Conservation (phyloP, 2,113 vertebrate species). For the Haemorhous mexicanus region DNA sequence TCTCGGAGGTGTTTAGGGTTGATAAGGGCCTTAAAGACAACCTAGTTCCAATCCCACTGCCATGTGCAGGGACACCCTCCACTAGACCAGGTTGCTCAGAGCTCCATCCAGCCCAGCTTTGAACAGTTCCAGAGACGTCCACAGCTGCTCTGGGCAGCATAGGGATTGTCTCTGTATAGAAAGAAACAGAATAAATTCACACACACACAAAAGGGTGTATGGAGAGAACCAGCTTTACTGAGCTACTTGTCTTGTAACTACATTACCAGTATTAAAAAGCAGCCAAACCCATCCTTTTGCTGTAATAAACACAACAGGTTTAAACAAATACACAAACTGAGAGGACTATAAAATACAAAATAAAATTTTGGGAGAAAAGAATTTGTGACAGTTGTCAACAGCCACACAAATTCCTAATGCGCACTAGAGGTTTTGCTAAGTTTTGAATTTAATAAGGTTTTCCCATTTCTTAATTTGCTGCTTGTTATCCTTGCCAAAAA, state of each 20-base stretch:
- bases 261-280: not conserved
- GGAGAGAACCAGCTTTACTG: not conserved
- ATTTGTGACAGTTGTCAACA: not conserved
- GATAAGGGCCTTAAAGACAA: not conserved
- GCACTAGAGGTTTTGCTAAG: not conserved
- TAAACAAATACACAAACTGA: not conserved
- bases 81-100: not conserved
- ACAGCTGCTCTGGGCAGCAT: not conserved
- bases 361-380: not conserved
- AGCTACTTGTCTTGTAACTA: not conserved
- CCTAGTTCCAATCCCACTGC: not conserved
- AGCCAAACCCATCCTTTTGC: not conserved
- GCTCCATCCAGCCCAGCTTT: not conserved
- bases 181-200: not conserved
- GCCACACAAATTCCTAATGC: not conserved
- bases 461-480: not conserved
- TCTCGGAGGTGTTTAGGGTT: not conserved
- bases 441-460: not conserved
- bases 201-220: not conserved
- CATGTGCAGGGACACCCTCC: not conserved
- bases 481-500: not conserved
- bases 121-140: not conserved
- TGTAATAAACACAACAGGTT: not conserved
- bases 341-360: not conserved
- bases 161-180: not conserved